Base-by-base conservation (phyloP, 2,888 invertebrate species). In the Keiferia lycopersicella region DNA sequence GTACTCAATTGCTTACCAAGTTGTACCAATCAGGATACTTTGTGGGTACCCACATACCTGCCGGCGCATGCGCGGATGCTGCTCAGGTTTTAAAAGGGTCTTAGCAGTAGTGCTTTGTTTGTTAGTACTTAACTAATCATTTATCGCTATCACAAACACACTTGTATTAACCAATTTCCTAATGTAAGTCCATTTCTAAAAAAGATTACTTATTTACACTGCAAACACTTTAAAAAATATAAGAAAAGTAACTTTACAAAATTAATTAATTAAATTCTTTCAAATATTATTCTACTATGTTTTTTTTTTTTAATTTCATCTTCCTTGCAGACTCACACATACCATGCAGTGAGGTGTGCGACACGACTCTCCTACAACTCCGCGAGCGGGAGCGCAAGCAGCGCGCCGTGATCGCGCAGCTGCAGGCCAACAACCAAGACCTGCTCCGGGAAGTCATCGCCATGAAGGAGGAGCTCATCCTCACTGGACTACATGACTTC, bases 331-430 rank as follows among this genome's bases (percentile, higher is more conserved):
- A 72, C 66, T 68, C 69, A 2, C 79, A 73, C 51, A 75, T 77
- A n/a, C 74, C 86, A 14, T 86, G 85, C 69, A 76, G 82, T 63
- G 81, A 85, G 10, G 73, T 82, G 14, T 87, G 87, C 73, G 84
- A 84, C 62, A 69, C 77, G 11, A 83, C 80, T 12, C 64, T 87
- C 20, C 67, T 74, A 60, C 79, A 76, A 48, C 67, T 87, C 12
- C 82, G 81, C 63, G 85, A 86, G 50, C 76, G 79, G 14, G 84
- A 86, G 48, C 76, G 73, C 48, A 83, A 82, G 65, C 84, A 87
- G 63, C 76, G 76, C 41, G 71, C 76, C n/a, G 69, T 86, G 26
- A 86, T 87, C 65, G 71, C 79, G 18, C 79, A 86, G 65, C 74
- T 88, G 39, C 85, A 88, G 71, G 70, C 66, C 16, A 83, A 80